Evolutionary conservation across 2,797 vertebrate species (phyloP).

Genomic region (Apogon talboti): DNA sequence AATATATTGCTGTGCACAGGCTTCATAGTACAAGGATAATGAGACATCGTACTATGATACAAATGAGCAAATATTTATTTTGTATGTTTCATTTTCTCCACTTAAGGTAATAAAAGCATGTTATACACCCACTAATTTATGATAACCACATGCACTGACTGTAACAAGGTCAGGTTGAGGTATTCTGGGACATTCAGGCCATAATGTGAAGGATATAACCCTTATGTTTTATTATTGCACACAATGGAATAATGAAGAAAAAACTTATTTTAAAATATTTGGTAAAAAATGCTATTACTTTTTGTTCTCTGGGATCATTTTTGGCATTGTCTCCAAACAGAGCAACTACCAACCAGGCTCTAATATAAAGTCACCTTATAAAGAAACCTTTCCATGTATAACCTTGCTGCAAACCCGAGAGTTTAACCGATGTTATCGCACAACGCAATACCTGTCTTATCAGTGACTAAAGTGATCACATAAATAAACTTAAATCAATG

Average conservation of each 20-base stretch:
- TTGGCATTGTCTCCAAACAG: constrained; percentile 8
- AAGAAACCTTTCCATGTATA: constrained; percentile 20
- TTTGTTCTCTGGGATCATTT: not conserved
- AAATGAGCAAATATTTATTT: too few species aligned
- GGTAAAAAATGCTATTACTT: not conserved
- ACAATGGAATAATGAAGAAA: not conserved
- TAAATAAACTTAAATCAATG: constrained; percentile 60
- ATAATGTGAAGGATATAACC: too few species aligned
- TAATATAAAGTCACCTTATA: constrained; percentile 43
- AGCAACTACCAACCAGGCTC: constrained; percentile 5
- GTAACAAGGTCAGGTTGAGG: not conserved
- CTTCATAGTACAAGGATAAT: too few species aligned
- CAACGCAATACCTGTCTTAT: constrained; percentile 51
- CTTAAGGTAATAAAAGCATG: too few species aligned
- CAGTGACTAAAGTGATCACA: constrained; percentile 43
- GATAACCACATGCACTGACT: not conserved
- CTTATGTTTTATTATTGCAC: too few species aligned
- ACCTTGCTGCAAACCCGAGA: constrained; percentile 51
- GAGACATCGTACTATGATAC: too few species aligned
- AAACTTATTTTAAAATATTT: not conserved
- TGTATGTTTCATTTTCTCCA: too few species aligned
- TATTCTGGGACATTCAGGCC: not conserved
- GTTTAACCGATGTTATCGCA: constrained; percentile 55
- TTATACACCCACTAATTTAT: not conserved
- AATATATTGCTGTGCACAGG: not conserved